Conservation (phyloP, 1,140 invertebrate genomes). For the Musca vetustissima region DNA sequence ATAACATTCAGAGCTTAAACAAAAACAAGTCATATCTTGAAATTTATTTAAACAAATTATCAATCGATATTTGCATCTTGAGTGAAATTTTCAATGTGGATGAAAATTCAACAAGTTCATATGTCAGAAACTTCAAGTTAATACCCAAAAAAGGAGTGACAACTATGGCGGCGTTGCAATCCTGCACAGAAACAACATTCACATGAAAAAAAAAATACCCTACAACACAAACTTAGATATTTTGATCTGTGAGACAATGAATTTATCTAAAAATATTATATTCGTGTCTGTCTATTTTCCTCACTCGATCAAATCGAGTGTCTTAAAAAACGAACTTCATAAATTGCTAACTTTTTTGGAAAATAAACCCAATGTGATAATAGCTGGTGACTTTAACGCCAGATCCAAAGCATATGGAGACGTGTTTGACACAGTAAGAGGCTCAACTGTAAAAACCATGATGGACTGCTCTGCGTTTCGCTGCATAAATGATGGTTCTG, state of each 20-base stretch:
- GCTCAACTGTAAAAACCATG: neutral
- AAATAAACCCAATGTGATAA: neutral
- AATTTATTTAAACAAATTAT: neutral
- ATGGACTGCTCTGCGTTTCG: neutral
- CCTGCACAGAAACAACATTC: neutral
- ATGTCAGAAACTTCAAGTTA: neutral
- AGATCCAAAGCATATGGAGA: neutral
- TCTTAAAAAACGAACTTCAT: neutral
- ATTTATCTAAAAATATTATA: no score
- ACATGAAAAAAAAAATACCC: neutral
- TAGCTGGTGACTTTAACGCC: constrained; percentile 1
- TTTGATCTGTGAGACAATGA: neutral
- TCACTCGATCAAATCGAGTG: no score
- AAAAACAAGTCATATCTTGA: neutral
- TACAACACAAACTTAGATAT: neutral
- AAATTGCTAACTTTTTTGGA: neutral
- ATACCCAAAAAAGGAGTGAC: neutral
- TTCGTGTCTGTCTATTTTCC: no score
- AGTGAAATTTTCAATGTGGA: constrained; percentile 1
- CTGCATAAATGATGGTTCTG: neutral
- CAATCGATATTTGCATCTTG: neutral
- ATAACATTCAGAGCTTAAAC: neutral
- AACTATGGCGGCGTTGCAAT: neutral
- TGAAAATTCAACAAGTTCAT: neutral
- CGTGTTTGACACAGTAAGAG: neutral